Evolutionary conservation across 2,797 vertebrate genomes (phyloP).

Genomic region (Gorsachius magnificus): DNA sequence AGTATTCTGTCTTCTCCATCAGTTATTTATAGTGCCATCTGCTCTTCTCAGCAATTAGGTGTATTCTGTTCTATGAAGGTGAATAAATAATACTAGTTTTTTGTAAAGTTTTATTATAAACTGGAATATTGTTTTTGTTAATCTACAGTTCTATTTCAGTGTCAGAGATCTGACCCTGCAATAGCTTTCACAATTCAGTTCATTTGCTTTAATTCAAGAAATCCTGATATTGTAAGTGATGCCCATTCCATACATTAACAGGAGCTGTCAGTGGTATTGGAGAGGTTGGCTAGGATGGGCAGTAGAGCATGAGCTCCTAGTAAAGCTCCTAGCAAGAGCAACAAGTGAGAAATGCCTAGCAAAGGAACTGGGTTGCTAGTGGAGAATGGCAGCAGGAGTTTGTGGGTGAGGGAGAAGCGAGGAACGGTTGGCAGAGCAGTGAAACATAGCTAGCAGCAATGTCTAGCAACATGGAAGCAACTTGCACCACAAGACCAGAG

Average conservation of each 20-base stretch:
- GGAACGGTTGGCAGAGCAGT: neutral
- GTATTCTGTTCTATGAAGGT: neutral
- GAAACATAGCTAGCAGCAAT: neutral
- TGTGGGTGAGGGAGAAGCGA: neutral
- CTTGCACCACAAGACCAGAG: neutral
- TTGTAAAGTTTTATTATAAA: neutral
- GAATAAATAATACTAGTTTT: neutral
- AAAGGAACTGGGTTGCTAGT: neutral
- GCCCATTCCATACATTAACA: neutral
- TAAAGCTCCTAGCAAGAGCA: neutral
- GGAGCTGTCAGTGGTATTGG: accelerated
- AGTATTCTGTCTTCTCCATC: neutral
- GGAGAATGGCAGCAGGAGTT: neutral
- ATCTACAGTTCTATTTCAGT: neutral
- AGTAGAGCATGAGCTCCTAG: neutral
- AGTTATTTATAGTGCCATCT: neutral
- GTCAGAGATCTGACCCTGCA: neutral
- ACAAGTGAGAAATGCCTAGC: neutral
- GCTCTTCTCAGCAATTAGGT: neutral
- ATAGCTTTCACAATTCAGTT: neutral
- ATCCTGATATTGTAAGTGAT: neutral
- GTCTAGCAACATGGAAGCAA: neutral
- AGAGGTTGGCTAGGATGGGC: neutral
- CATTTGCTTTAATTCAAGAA: neutral
- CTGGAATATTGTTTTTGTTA: neutral